Conservation (phyloP, 2,797 vertebrate genomes). For the Megaceryle alcyon region DNA sequence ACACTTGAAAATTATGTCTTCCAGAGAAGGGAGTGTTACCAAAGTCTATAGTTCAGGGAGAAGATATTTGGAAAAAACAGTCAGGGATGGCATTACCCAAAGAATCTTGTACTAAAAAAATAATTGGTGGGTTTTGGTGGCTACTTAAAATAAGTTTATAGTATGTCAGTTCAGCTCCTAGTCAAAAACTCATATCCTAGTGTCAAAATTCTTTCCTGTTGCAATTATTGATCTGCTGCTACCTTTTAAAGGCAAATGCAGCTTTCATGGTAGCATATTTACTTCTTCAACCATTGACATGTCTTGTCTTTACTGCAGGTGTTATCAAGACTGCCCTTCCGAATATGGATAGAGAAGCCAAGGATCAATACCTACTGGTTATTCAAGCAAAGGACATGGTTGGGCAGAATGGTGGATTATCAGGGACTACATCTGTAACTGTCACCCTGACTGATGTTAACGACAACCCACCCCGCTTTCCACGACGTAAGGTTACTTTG, state of each 20-base stretch:
- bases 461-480: constrained; percentile 93
- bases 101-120: background rate
- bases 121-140: background rate
- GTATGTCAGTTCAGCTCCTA: background rate
- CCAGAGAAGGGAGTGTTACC: background rate
- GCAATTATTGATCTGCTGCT: background rate
- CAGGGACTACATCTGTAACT: constrained; percentile 94
- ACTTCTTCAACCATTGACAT: background rate
- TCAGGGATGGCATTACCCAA: background rate
- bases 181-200: background rate
- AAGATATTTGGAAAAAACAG: background rate
- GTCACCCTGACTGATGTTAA: constrained; percentile 95
- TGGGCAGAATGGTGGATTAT: constrained; percentile 95
- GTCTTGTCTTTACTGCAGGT: constrained; percentile 78
- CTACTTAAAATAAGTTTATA: background rate
- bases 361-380: constrained; percentile 94
- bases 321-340: constrained; percentile 95
- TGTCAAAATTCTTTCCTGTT: background rate
- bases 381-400: constrained; percentile 99
- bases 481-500: constrained; percentile 86
- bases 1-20: background rate
- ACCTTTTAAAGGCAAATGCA: background rate
- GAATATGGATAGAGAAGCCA: constrained; percentile 96
- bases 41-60: background rate
- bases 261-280: background rate